Evolutionary conservation across 2,888 invertebrate genomes (phyloP).

Genomic region (Plutella xylostella): DNA sequence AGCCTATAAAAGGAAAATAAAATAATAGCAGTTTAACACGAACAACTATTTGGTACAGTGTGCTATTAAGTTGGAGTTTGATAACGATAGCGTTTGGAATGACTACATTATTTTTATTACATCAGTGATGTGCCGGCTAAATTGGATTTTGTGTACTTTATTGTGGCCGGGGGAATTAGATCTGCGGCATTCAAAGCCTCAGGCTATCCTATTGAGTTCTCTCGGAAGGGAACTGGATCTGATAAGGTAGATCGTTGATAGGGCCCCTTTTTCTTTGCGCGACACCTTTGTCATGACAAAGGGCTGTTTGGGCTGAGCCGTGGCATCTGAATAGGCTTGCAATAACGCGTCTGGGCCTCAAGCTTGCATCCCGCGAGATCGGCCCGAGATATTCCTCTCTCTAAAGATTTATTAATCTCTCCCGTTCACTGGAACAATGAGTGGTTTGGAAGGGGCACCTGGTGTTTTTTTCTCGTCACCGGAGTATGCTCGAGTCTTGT

Average conservation of each 20-base stretch:
- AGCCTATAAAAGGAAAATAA: slow-evolving; percentile 17
- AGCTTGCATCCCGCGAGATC: slow-evolving; percentile 65
- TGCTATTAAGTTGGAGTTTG: slow-evolving; percentile 35
- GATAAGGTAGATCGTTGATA: slow-evolving; percentile 68
- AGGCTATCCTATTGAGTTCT: slow-evolving; percentile 64
- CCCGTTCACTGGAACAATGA: slow-evolving; percentile 62
- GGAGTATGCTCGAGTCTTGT: slow-evolving; percentile 41
- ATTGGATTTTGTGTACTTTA: slow-evolving; percentile 56
- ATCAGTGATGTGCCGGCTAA: slow-evolving; percentile 42
- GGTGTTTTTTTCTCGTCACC: slow-evolving; percentile 54
- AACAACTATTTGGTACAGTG: slow-evolving; percentile 26
- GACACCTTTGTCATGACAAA: slow-evolving; percentile 70
- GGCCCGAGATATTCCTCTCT: slow-evolving; percentile 58
- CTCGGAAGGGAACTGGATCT: slow-evolving; percentile 66
- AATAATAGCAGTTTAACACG: slow-evolving; percentile 26
- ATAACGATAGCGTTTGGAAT: slow-evolving; percentile 25
- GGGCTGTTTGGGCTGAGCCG: slow-evolving; percentile 62
- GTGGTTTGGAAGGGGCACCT: slow-evolving; percentile 58
- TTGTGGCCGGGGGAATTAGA: slow-evolving; percentile 63
- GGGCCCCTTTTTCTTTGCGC: slow-evolving; percentile 65
- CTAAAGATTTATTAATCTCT: slow-evolving; percentile 69
- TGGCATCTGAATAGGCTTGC: slow-evolving; percentile 68
- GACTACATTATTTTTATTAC: slow-evolving; percentile 6
- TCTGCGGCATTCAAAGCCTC: slow-evolving; percentile 58
- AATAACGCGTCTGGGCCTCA: slow-evolving; percentile 61